phyloP scores from a whole-genome alignment of 2,797 vertebrate species.

The Myripristis murdjan region DNA sequence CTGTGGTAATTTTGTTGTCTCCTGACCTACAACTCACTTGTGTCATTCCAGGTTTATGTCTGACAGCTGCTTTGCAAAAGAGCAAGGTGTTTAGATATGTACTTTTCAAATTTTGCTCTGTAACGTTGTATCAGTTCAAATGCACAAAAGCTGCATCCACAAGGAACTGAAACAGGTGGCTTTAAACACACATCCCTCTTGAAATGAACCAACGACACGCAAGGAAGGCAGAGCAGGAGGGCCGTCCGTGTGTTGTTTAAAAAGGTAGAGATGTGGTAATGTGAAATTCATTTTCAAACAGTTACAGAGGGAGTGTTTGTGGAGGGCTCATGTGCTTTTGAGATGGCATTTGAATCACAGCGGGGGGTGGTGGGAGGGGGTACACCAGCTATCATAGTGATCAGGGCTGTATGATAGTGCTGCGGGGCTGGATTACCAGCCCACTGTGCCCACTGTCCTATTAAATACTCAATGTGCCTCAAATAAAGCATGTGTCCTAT shows the following conservation, averaged over 20 bases:
- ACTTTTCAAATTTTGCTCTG: no score
- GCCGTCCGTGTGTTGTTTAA: constrained; percentile 47
- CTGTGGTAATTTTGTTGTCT: no score
- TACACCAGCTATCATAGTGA: constrained; percentile 53
- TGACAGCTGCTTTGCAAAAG: no score
- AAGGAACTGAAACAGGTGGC: no score
- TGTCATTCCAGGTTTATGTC: no score
- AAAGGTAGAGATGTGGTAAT: constrained; percentile 53
- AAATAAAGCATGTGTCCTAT: constrained; percentile 51
- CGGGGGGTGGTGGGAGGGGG: constrained; percentile 18
- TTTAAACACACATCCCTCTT: no score
- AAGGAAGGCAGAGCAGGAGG: no score
- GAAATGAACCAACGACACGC: no score
- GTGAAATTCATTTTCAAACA: constrained; percentile 65
- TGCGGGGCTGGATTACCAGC: constrained; percentile 57
- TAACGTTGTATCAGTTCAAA: no score
- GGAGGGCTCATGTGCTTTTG: background rate
- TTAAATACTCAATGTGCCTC: constrained; percentile 53
- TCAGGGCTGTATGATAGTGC: constrained; percentile 44
- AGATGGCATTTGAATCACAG: constrained; percentile 11
- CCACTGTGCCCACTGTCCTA: constrained; percentile 53
- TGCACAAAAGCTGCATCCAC: no score
- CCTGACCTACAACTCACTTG: no score
- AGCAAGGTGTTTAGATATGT: no score
- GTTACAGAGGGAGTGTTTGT: constrained; percentile 47